Base-by-base conservation (phyloP, 2,888 invertebrate species). In the Amblyjoppa fuscipennis region DNA sequence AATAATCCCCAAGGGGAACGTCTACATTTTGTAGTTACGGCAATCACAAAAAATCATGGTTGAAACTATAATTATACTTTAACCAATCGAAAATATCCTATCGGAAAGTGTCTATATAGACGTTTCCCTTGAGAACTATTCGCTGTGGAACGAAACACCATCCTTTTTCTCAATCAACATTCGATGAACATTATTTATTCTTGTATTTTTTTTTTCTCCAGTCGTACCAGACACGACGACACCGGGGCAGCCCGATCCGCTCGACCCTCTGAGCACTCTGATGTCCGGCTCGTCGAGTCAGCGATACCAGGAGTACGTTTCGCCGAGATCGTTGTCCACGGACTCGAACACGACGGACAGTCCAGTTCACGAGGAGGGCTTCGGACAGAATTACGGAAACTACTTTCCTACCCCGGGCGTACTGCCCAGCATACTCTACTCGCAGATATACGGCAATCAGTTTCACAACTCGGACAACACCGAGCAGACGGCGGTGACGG, bases 281-380 rank as follows among this genome's bases (percentile, higher is more conserved):
- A 91, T 93, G 89, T 90, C 93, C 25, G 92, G 92, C 1, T 87
- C 90, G 6, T 81, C 90, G 61, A 91, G 87, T 38, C 94, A 93
- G 84, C 92, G 93, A 91, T 94, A 94, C 85, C 94, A 93, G 83
- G 94, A 94, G 53, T 94, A 94, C 90, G 93, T 94, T 4, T 94
- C 94, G 0, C 97, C 98, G 0, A 95, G 98, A 61, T 97, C 97
- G 16, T 94, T 98, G 41, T 97, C 97, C 89, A 98, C 97, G 93
- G 96, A 97, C 92, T 97, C 97, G 56, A 97, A 97, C 51, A 97
- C 97, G 86, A 97, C 97, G 3, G 97, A 97, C 92, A 97, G 97
- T 53, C 97, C 97, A 1, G 97, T 97, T 20, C 97, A 97, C 94
- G 97, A 97, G 91, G 97, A 97, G 91, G 89, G 92, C 87, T 93